Evolutionary conservation across 1,140 invertebrate genomes (phyloP).

Genomic region (Adelges cooleyi): DNA sequence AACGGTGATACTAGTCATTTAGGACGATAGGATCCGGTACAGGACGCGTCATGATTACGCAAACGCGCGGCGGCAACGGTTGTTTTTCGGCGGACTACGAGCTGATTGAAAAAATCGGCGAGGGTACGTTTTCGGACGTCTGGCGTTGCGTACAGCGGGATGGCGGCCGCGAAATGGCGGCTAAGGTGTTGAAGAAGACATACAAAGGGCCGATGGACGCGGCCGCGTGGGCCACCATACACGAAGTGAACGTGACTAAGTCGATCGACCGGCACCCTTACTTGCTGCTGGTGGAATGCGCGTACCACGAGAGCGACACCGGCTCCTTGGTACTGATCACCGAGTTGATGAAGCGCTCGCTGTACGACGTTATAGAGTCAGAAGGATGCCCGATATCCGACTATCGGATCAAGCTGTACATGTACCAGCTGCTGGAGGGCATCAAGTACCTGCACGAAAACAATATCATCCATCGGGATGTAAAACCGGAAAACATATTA

Average conservation of each 20-base stretch:
- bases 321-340: slow-evolving; percentile 50
- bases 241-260: background rate
- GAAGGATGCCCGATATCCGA: slow-evolving; percentile 42
- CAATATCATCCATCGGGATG: slow-evolving; percentile 49
- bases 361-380: slow-evolving; percentile 51
- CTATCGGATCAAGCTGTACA: slow-evolving; percentile 38
- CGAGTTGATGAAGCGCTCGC: slow-evolving; percentile 58
- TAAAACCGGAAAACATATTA: slow-evolving; percentile 60
- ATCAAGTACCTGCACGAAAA: slow-evolving; percentile 42
- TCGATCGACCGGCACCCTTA: background rate
- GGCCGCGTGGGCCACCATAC: background rate
- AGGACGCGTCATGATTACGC: too few relatives aligned
- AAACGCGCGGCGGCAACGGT: too few relatives aligned
- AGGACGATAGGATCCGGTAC: too few relatives aligned
- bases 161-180: slow-evolving; percentile 46
- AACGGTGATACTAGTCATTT: too few relatives aligned
- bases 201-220: slow-evolving; percentile 39
- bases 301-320: slow-evolving; percentile 42
- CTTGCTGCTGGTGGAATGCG: slow-evolving; percentile 26
- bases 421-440: slow-evolving; percentile 48
- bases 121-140: slow-evolving; percentile 58
- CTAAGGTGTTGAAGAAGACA: slow-evolving; percentile 51
- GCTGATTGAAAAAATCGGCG: slow-evolving; percentile 43
- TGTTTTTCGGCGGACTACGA: background rate
- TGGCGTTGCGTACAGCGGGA: slow-evolving; percentile 49